Evolutionary conservation across 2,113 vertebrate genomes (phyloP), one percentile per base, ranked within the genome.

Genomic region (Cryptomyrus ogoouensis): DNA sequence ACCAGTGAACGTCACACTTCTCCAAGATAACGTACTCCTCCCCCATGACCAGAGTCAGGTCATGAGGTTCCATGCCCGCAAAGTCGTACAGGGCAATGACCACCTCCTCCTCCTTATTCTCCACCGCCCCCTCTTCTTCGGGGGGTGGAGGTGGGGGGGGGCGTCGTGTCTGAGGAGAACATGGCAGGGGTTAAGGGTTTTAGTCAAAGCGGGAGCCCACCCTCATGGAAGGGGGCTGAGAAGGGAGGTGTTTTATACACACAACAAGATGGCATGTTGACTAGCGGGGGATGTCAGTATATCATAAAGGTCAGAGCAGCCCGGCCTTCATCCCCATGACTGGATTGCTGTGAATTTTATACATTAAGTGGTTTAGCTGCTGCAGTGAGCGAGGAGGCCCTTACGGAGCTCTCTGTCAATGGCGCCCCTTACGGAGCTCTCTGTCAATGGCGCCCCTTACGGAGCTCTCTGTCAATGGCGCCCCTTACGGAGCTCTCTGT

Each of bases 21-120:
- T 97, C 97, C 53, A 98, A n/a, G 83, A 99, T 94, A 13, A 95
- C 93, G 84, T 99, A 99, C 92, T 99, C 97, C 90, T 95, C 94
- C 3, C 98, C 97, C 91, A 95, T 95, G 77, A 95, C 94, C 91
- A 99, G 92, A 19, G 94, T 94, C 90, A 99, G 95, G 91, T 99
- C 98, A 35, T 98, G 98, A 3, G 94, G 87, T 90, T 99, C 98
- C 6, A 94, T 92, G 0, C 96, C 97, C 0, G 95, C 92, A 91
- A 99, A 99, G 92, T 98, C 96, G 90, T 97, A 99, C 95, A 99
- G 95, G 0, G 98, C 97, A 21, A 98, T 95, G 83, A 98, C 97
- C 35, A 97, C 96, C 90, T 96, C 96, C 1, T 91, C 91, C 0
- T 89, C 94, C 5, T 93, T 95, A 0, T 90, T 90, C 0, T 90